Conservation (phyloP, 2,113 vertebrate genomes). For the Meles meles region DNA sequence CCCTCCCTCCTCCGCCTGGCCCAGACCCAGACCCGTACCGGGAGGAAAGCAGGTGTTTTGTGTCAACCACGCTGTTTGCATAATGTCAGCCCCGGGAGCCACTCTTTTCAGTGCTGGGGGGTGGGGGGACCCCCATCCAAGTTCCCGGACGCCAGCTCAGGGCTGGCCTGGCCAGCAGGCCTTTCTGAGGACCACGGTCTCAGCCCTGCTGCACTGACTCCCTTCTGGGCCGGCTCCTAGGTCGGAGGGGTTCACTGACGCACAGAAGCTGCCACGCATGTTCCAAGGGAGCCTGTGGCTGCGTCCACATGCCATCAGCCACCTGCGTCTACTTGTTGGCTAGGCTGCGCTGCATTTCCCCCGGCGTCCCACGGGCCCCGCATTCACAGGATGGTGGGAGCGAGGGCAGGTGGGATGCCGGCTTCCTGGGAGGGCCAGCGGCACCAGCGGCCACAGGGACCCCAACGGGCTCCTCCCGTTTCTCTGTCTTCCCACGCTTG, state of each 20-base stretch:
- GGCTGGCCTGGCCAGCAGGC: background rate
- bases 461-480: background rate
- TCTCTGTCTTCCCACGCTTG: background rate
- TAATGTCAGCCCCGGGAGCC: background rate
- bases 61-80: rapidly evolving
- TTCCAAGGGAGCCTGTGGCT: background rate
- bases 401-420: background rate
- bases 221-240: background rate
- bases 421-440: background rate
- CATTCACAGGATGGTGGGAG: background rate
- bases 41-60: background rate
- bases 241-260: background rate
- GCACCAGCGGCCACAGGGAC: background rate
- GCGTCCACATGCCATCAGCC: background rate
- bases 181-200: background rate
- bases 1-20: background rate
- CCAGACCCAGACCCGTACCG: too few relatives aligned
- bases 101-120: background rate
- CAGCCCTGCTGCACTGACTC: background rate
- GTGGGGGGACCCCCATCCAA: background rate
- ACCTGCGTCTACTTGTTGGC: background rate
- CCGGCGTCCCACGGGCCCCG: background rate
- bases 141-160: background rate
- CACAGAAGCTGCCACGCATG: background rate
- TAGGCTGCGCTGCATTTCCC: background rate